These are phyloP conservation scores for Drosophila parabipectinata DNA, from an alignment of 1,140 invertebrate genomes.

Conservation along the genomic window DNA sequence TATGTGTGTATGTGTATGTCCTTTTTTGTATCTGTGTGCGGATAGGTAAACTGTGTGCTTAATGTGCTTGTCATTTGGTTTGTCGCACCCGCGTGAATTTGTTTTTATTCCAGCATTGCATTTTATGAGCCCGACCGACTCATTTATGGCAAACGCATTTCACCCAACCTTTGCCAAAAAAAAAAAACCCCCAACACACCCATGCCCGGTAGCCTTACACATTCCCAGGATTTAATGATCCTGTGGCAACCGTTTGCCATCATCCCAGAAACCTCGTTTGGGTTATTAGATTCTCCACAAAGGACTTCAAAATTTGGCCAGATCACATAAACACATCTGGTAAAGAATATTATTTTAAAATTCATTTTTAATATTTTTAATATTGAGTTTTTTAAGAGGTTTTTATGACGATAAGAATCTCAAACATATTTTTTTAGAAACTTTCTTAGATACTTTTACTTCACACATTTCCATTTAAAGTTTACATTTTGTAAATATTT, in stretches of 20 bases:
- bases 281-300: conserved; percentile 8
- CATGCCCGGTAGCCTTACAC: neutral
- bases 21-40: conserved; percentile 5
- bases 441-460: too few species aligned
- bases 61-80: conserved; percentile 79
- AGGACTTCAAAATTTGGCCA: too few species aligned
- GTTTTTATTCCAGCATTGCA: conserved; percentile 79
- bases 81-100: conserved; percentile 80
- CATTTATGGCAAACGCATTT: conserved; percentile 64
- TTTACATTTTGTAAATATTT: too few species aligned
- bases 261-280: conserved; percentile 36
- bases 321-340: too few species aligned
- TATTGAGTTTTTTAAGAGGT: too few species aligned
- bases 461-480: too few species aligned
- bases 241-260: conserved; percentile 35
- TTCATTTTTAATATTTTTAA: too few species aligned
- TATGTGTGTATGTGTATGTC: conserved; percentile 15
- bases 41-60: conserved; percentile 23
- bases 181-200: neutral
- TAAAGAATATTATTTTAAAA: too few species aligned
- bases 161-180: conserved; percentile 19
- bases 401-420: too few species aligned
- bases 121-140: conserved; percentile 66
- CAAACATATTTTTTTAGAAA: too few species aligned
- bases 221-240: conserved; percentile 39